Conservation (phyloP, 2,113 vertebrate species). For the Telmatochromis brichardi region DNA sequence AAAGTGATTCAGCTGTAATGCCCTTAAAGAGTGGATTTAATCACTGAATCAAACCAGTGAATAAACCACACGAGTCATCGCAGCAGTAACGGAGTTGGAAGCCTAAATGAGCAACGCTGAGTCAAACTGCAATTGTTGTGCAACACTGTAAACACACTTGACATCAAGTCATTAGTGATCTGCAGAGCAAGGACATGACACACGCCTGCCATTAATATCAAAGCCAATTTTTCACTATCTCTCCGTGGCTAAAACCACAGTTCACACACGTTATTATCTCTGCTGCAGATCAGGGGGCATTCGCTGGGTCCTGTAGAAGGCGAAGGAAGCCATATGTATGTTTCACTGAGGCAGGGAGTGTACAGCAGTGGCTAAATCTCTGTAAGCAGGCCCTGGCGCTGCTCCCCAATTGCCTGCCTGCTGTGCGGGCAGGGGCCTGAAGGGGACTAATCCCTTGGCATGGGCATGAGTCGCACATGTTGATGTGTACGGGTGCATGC, state of each 20-base stretch:
- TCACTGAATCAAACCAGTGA: background rate
- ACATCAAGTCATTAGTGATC: constrained; percentile 33
- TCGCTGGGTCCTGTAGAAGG: background rate
- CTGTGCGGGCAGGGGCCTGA: constrained; percentile 38
- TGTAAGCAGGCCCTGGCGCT: constrained; percentile 61
- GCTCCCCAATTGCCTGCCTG: constrained; percentile 50
- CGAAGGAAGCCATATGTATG: constrained; percentile 31
- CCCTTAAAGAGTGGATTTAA: background rate
- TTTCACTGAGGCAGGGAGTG: constrained; percentile 42
- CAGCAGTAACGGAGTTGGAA: background rate
- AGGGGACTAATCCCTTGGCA: constrained; percentile 57
- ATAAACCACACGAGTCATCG: constrained; percentile 33
- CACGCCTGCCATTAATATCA: constrained; percentile 40
- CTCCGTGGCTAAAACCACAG: background rate
- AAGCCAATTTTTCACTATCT: background rate
- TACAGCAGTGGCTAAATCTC: constrained; percentile 59
- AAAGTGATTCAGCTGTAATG: background rate
- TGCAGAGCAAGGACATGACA: constrained; percentile 12
- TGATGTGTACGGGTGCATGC: constrained; percentile 17
- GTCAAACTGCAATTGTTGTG: constrained; percentile 29
- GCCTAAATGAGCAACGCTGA: constrained; percentile 22
- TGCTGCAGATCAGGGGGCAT: background rate
- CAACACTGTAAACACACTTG: constrained; percentile 35
- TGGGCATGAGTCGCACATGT: constrained; percentile 49
- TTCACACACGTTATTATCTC: constrained; percentile 2